Evolutionary conservation across 2,888 invertebrate genomes (phyloP).

Genomic region (Microchrysa polita): DNA sequence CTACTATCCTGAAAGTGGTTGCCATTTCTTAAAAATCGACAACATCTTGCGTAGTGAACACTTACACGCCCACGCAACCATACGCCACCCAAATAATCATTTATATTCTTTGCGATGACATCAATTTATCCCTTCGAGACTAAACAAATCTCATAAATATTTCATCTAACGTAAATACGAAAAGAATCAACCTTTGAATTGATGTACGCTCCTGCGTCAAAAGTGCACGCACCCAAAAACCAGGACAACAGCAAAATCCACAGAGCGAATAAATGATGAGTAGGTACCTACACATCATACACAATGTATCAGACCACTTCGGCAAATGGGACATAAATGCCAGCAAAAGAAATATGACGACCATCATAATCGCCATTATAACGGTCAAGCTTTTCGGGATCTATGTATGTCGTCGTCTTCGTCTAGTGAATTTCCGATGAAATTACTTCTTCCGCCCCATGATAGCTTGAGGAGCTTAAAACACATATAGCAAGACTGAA

Average conservation of each 20-base stretch:
- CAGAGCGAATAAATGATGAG: too few species aligned
- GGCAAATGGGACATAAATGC: conserved; percentile 28
- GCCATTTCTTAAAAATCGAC: too few species aligned
- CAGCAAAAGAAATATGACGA: conserved; percentile 44
- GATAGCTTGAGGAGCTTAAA: too few species aligned
- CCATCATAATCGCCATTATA: conserved; percentile 46
- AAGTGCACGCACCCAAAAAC: background rate
- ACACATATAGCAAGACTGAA: too few species aligned
- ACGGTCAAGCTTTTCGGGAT: conserved; percentile 30
- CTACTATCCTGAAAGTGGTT: too few species aligned
- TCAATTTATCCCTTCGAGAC: conserved; percentile 48
- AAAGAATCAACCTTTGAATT: conserved; percentile 32
- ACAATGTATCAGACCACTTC: conserved; percentile 6
- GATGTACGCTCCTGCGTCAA: background rate
- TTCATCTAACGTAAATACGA: conserved; percentile 42
- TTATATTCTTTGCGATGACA: conserved; percentile 49
- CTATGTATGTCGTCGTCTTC: background rate
- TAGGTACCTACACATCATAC: too few species aligned
- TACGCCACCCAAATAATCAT: conserved; percentile 39
- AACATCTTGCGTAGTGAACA: background rate
- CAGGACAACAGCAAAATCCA: too few species aligned
- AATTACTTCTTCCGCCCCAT: too few species aligned
- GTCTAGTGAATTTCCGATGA: too few species aligned
- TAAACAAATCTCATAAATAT: conserved; percentile 51
- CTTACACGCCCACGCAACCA: background rate